Evolutionary conservation across 1,140 invertebrate species (phyloP), one percentile per base, ranked within the genome.

Genomic region (Mesaphorura yosii): DNA sequence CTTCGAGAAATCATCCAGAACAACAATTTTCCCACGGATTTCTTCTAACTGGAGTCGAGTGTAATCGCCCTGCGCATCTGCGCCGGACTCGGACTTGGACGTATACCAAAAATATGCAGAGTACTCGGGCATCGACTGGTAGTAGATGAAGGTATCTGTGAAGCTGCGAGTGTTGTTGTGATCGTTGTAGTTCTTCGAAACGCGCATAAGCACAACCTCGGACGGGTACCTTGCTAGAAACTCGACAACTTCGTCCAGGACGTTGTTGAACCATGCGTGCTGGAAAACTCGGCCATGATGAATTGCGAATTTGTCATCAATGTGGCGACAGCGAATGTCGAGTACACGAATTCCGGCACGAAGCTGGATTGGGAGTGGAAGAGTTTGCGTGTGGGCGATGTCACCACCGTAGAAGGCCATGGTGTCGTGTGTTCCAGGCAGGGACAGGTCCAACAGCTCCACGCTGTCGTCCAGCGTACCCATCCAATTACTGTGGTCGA

Each of bases 341-440:
- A 47, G 28, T 7, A 47, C 45, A 19, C 45, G 45, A 28, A 47
- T 47, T 12, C 45, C 45, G n/a, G 7, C 7, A 15, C 19, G 23
- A 7, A 47, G 25, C 28, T 47, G 45, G 10, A 10, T 14, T 22
- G 7, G 20, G 12, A 47, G 26, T 6, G 19, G 6, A 12, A 47
- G 25, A 10, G 10, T 27, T 47, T 47, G 45, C 5, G 6, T 10
- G 14, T 25, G 12, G 10, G 25, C 10, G 6, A 47, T 12, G 5
- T 20, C 5, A 7, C 45, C 45, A 20, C 45, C 45, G 19, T 10
- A 22, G 7, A 6, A 19, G 12, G 45, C 10, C 17, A 47, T 12
- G 10, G 45, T 14, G 20, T 47, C 45, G 19, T 47, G 45, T 6
- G 45, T 47, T 27, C 45, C 45, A 27, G 45, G 45, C 14, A 47